Evolutionary conservation across 2,888 invertebrate genomes (phyloP), one percentile per base, ranked within the genome.

Genomic region (Sussaba pulchella): DNA sequence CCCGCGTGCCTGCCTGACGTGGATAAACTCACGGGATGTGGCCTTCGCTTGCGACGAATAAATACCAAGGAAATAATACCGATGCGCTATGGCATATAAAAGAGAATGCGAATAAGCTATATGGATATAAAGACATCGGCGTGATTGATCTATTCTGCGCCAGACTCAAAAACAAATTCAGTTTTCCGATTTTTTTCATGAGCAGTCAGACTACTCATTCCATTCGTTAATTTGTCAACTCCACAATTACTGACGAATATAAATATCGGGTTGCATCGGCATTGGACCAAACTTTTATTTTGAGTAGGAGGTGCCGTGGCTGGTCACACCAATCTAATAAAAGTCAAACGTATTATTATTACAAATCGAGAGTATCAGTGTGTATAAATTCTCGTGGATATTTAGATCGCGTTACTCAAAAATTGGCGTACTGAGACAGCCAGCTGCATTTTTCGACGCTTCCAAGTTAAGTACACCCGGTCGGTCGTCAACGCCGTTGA

Each of bases 21-120:
- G 67, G 72, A 14, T 78, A 57, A 39, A 50, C 47, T 50, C 70
- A 70, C 70, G 52, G 43, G 50, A 31, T 63, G 14, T 47, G 1
- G 14, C 26, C 26, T 31, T 12, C 43, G 26, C 5, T 17, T 26
- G 47, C 43, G 10, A 4, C 5, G 10, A 14, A 63, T 9, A 14
- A 45, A 45, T 19, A 47, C 45, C n/a, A 47, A 19, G 9, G 19
- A 31, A 5, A 19, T 52, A 19, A 50, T 50, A 45, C 9, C 31
- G 66, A 50, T 47, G 31, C 19, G 19, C 21, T 21, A 63, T 14
- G 19, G 19, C 43, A n/a, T 8, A 24, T 43, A 10, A 43, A 63
- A 41, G 19, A 14, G 21, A n/a, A 43, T 43, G 61, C 61, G 24
- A 43, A 21, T 9, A n/a, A 8, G n/a, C 10, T 24, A 63, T 3